Base-by-base conservation (phyloP, 2,797 vertebrate species). In the Picus viridis region DNA sequence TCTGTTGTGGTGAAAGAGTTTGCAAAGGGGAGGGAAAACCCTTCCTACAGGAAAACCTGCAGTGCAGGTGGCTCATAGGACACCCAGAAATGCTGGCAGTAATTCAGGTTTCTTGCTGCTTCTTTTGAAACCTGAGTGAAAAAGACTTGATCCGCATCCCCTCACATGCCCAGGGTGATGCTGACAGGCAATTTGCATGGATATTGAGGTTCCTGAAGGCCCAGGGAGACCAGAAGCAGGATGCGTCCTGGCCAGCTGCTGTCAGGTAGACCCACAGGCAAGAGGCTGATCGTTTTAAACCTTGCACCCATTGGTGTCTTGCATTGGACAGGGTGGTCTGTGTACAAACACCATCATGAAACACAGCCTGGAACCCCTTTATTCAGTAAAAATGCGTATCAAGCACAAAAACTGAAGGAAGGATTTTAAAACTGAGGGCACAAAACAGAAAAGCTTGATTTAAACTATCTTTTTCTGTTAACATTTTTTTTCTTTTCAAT, bases 131-230 rank as follows among this genome's bases (percentile, higher is more conserved):
- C 6, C 3, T 1, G 0, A 26, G 41, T 71, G 75, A 75, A 71
- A 83, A 30, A 56, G 61, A 19, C 16, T 17, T 6, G 18, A 4
- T 49, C 88, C 88, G 51, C 36, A 80, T 78, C 65, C 58, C 74
- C 77, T 73, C 3, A 0, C 75, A 19, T 17, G 68, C 57, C 10
- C 41, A 58, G 51, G 78, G 14, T 0, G 2, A 7, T 3, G 0
- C 32, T 29, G n/a, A n/a, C 2, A 1, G 77, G 47, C 26, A 1
- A 7, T 62, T 72, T 15, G 27, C 61, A 61, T 54, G 63, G 64
- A 23, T 57, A 34, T 7, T 76, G 63, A 63, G 23, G 30, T 10
- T 27, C 19, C 63, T n/a, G 36, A 57, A 71, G 19, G 29, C 36
- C 15, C 0, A 2, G 30, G 45, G 26, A 86, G 36, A 29, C 15